Base-by-base conservation (phyloP, 2,888 invertebrate genomes). In the Eudemis profundana region DNA sequence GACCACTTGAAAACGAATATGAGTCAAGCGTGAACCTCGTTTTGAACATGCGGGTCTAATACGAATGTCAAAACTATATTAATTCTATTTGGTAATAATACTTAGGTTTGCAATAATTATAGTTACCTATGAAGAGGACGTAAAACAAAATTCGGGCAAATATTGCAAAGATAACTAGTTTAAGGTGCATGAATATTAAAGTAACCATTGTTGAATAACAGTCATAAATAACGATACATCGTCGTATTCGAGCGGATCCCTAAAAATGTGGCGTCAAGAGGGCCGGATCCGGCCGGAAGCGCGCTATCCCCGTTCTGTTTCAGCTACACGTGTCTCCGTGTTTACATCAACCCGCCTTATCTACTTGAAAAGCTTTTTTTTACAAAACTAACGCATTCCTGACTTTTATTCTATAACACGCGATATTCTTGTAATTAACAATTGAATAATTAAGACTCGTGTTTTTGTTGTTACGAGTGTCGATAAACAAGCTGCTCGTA, bases 321-420 rank as follows among this genome's bases (percentile, higher is more conserved):
- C 81, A 73, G 73, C 69, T 83, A 87, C 89, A 89, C 84, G 85
- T 89, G 89, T 87, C 81, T 21, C 73, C 77, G 70, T 86, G 87
- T 87, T 86, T 85, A 86, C 86, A 84, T 77, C 76, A 74, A 71
- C 80, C 82, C 78, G 77, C 76, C 74, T 84, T 84, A 87, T 81
- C 83, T 79, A 78, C 75, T 78, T 74, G 71, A 78, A 78, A 77
- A 73, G 73, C 73, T 66, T 40, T 72, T 79, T 82, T 82, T 81
- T 79, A 44, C 54, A n/a, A 17, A 51, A 46, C 23, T 36, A 51
- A 29, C 36, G n/a, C 50, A 44, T 23, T 59, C 57, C 21, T 8
- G 42, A 59, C 44, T 59, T 64, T 33, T 29, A 49, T 42, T 15
- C 19, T 14, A 8, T 42, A 27, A 19, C 63, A 64, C 57, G 64